phyloP scores from a whole-genome alignment of 2,797 vertebrate species.

The Lutjanus argentimaculatus region DNA sequence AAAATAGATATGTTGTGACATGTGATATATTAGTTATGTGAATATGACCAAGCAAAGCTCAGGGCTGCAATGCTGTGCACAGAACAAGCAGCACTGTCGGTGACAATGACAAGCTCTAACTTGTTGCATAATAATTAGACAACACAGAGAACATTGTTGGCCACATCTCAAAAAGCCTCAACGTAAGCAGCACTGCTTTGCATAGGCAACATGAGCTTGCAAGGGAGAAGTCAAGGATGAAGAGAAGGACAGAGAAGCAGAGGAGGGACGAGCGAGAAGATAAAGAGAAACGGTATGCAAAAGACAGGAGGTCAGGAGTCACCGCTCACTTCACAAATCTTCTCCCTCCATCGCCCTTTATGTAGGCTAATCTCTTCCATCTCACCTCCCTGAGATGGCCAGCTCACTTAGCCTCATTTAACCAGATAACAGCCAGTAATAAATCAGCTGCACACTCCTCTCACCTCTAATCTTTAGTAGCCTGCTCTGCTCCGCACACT shows the following conservation, averaged over 20 bases:
- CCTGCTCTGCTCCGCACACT: constrained; percentile 39
- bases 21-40: constrained; percentile 7
- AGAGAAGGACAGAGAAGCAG: background rate
- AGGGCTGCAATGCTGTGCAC: background rate
- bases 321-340: constrained; percentile 40
- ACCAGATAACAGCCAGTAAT: constrained; percentile 73
- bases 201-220: background rate
- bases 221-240: constrained; percentile 3
- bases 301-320: constrained; percentile 58
- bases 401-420: constrained; percentile 80
- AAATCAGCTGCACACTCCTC: constrained; percentile 74
- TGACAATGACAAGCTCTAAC: constrained; percentile 7
- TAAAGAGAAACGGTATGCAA: constrained; percentile 28
- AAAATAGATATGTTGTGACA: constrained; percentile 15
- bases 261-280: constrained; percentile 17
- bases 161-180: constrained; percentile 14
- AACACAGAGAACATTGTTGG: constrained; percentile 7
- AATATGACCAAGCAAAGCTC: background rate
- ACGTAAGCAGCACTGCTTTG: background rate
- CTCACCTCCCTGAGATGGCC: constrained; percentile 69
- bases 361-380: constrained; percentile 80
- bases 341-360: constrained; percentile 64
- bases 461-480: constrained; percentile 65
- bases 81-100: background rate
- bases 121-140: constrained; percentile 37